phyloP scores from a whole-genome alignment of 2,797 vertebrate genomes.

The Pelodytes ibericus region DNA sequence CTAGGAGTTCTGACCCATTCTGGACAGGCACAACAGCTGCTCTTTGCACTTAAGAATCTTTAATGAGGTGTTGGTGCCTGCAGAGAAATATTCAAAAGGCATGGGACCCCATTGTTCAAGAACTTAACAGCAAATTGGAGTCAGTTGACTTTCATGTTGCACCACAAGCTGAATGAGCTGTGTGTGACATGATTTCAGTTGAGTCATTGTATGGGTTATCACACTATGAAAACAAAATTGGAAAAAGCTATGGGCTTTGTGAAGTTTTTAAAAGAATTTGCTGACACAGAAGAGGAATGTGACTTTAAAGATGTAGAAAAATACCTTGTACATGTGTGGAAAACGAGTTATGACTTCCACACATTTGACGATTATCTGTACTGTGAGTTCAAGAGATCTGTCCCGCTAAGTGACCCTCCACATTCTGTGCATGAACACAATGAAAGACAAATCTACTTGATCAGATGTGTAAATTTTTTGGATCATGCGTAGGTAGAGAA shows the following conservation, averaged over 20 bases:
- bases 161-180: neutral
- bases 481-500: neutral
- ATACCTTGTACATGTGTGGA: neutral
- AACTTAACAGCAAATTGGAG: conserved; percentile 5
- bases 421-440: neutral
- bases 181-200: neutral
- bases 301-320: neutral
- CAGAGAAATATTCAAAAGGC: neutral
- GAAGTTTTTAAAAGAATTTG: neutral
- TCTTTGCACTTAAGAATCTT: no score
- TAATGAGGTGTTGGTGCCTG: neutral
- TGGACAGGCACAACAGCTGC: no score
- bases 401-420: neutral
- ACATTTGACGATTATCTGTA: neutral
- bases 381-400: neutral
- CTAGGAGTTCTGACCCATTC: no score
- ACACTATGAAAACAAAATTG: no score
- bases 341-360: neutral
- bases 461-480: neutral
- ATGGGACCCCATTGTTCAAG: neutral
- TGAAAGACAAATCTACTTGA: neutral
- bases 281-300: neutral
- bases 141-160: neutral
- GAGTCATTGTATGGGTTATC: neutral
- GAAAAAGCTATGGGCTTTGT: neutral